These are phyloP conservation scores for roundworm (Caenorhabditis elegans) DNA, from an alignment of 1,140 invertebrate species.

Conservation along the genomic window DNA sequence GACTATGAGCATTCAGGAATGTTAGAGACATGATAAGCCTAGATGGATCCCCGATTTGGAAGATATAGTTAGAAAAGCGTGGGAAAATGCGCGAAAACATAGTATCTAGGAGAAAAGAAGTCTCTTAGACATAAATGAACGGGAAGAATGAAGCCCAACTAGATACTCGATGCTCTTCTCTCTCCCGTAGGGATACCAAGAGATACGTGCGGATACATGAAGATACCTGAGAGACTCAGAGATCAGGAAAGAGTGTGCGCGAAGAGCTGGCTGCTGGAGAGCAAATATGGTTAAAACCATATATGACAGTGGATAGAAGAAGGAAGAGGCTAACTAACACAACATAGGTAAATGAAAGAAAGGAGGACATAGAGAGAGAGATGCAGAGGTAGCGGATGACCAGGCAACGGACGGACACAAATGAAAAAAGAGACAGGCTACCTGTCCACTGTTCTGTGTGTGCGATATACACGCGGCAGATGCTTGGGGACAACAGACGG, in stretches of 20 bases:
- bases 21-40: no score
- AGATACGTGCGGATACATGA: neutral
- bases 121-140: neutral
- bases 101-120: neutral
- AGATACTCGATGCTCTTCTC: constrained; percentile 24
- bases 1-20: no score
- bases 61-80: no score
- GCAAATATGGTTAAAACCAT: constrained; percentile 29
- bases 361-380: no score
- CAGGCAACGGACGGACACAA: neutral
- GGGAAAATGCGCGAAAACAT: neutral
- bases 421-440: constrained; percentile 16
- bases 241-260: neutral
- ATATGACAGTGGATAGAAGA: constrained; percentile 24
- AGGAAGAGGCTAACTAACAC: constrained; percentile 27
- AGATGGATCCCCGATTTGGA: no score
- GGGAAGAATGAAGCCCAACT: constrained; percentile 6
- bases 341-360: constrained; percentile 28
- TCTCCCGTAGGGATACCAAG: neutral
- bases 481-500: neutral
- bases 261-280: constrained; percentile 29
- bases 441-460: neutral
- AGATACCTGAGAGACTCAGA: neutral
- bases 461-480: neutral
- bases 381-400: constrained; percentile 18